Conservation (phyloP, 2,888 invertebrate genomes). For the Phyto melanocephala region DNA sequence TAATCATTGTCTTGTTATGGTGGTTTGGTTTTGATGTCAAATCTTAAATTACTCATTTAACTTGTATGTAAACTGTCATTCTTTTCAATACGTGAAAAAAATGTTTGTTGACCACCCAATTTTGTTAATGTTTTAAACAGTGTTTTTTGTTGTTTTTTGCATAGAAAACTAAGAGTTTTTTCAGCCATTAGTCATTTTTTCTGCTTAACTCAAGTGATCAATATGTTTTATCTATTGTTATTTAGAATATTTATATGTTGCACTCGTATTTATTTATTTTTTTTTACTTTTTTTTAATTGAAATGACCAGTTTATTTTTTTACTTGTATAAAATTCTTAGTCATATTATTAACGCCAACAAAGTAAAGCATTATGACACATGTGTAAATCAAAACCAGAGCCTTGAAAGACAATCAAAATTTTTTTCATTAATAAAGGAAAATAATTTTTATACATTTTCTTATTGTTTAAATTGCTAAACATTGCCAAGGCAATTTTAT, state of each 20-base stretch:
- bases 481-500: no score
- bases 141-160: not conserved
- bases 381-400: conserved; percentile 43
- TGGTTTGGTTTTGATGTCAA: not conserved
- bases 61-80: conserved; percentile 7
- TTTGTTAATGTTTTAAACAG: not conserved
- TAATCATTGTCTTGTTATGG: not conserved
- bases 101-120: conserved; percentile 34
- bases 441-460: no score
- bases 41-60: conserved; percentile 41
- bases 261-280: conserved; percentile 14
- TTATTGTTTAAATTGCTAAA: no score
- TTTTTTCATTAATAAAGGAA: no score
- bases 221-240: conserved; percentile 55
- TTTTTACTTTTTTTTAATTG: conserved; percentile 15
- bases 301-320: conserved; percentile 25
- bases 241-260: conserved; percentile 53
- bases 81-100: not conserved
- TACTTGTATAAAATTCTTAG: conserved; percentile 49
- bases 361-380: conserved; percentile 52
- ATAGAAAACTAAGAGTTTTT: not conserved
- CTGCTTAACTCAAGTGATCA: conserved; percentile 36
- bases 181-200: conserved; percentile 54
- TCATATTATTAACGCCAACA: conserved; percentile 57
- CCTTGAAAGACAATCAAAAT: not conserved